Evolutionary conservation across 1,140 invertebrate species (phyloP).

Genomic region (Ridgeia piscesae): DNA sequence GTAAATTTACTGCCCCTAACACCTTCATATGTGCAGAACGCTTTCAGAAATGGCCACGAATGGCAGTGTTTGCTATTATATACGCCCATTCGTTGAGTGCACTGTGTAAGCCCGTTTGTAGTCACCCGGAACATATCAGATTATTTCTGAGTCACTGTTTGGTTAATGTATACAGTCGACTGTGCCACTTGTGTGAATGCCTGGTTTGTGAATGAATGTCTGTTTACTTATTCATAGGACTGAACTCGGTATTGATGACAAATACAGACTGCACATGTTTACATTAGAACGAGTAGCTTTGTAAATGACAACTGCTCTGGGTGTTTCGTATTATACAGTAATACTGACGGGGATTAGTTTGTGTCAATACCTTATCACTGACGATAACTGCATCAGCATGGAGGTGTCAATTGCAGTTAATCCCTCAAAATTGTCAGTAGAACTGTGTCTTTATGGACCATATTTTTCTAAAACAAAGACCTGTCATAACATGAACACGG

Average conservation of each 20-base stretch:
- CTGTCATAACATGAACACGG: too few species aligned
- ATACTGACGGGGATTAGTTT: not conserved
- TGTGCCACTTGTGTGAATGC: not conserved
- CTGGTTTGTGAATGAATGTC: not conserved
- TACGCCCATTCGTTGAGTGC: not conserved
- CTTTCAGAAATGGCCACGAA: not conserved
- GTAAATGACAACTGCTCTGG: not conserved
- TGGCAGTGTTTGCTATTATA: not conserved
- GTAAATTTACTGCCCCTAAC: not conserved
- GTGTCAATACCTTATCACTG: not conserved
- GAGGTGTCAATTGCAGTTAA: not conserved
- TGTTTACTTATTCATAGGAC: not conserved
- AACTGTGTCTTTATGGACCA: not conserved
- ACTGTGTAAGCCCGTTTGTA: not conserved
- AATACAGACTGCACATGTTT: not conserved
- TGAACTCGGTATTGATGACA: not conserved
- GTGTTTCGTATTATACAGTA: not conserved
- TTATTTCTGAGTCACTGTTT: slow-evolving; percentile 6
- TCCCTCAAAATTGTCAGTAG: not conserved
- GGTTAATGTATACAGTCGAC: not conserved
- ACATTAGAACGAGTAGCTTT: not conserved
- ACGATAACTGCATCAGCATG: not conserved
- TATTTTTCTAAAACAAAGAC: not conserved
- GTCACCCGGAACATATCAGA: not conserved
- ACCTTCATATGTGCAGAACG: not conserved